A percentile compares a stretch with the other conserved stretches of the same genome.
These are phyloP conservation scores for Hydrotaea diabolus DNA, from an alignment of 2,888 invertebrate species.

Conservation along the genomic window DNA sequence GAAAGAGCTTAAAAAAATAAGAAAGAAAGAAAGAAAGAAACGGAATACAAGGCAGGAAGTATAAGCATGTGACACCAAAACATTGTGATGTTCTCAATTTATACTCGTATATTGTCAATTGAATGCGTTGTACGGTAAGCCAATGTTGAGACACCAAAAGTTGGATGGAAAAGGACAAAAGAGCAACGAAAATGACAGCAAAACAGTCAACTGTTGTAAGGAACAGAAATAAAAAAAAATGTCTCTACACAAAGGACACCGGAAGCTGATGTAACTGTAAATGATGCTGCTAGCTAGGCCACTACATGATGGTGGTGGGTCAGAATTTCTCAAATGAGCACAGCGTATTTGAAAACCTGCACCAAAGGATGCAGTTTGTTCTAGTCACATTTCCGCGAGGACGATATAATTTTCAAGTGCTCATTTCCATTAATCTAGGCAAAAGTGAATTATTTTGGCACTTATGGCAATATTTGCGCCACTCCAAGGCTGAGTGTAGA, in stretches of 20 bases:
- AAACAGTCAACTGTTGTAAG: neutral
- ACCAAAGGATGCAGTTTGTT: too few species aligned
- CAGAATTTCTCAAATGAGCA: too few species aligned
- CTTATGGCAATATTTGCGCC: too few species aligned
- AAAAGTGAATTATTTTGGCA: too few species aligned
- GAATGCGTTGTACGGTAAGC: neutral
- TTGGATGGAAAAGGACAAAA: neutral
- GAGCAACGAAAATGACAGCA: neutral
- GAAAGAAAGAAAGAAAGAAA: too few species aligned
- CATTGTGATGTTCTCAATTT: neutral
- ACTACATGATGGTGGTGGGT: neutral
- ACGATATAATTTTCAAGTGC: too few species aligned
- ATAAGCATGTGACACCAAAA: neutral
- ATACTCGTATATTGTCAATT: neutral
- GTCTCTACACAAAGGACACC: neutral
- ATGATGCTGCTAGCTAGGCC: neutral
- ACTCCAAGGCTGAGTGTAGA: too few species aligned
- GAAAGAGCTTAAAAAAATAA: too few species aligned
- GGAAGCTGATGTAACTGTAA: constrained; percentile 1
- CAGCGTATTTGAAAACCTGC: too few species aligned
- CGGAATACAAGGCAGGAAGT: neutral
- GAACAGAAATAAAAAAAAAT: neutral
- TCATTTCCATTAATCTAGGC: too few species aligned
- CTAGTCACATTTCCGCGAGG: too few species aligned
- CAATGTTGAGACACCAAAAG: neutral